Base-by-base conservation (phyloP, 53 echinoderm and acorn worm species). In the Henricia sp. region DNA sequence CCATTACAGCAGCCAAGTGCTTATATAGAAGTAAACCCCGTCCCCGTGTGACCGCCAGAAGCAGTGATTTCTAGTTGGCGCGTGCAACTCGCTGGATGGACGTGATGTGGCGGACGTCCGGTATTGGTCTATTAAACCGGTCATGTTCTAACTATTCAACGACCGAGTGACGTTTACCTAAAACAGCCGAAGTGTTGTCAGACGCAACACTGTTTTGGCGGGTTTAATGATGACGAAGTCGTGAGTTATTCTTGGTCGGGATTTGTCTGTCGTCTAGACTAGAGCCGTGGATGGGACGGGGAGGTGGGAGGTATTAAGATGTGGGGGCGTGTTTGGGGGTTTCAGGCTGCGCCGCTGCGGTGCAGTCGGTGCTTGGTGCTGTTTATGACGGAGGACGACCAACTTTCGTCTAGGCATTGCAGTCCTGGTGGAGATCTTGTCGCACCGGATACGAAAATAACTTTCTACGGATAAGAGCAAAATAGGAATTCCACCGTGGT, bases 31-130 rank as follows among this genome's bases (percentile, higher is more conserved):
- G 40, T 40, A 38, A 9, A 16, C 62, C 4, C 26, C 38, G 64
- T 64, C 80, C n/a, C n/a, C n/a, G n/a, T n/a, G n/a, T n/a, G n/a
- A 80, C 80, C 80, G 80, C 63, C 64, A 26, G 72, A 10, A 12
- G 56, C 3, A 39, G 38, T 39, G 58, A 28, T 16, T 25, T 16
- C 44, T 48, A 28, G 53, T 53, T 37, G 64, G 44, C 80, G 62
- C 80, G 62, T 73, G 73, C 73, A n/a, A 26, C n/a, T 24, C 52
- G 80, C 80, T 73, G 17, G 73, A 36, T 52, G 80, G 62, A 63
- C 77, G 44, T 42, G 33, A 52, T 73, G 28, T 77, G 60, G 50
- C 80, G 80, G 80, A 80, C 80, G 80, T 80, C 80, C 80, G 80
- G 71, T 46, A 63, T 80, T 77, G 77, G 77, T 60, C 77, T 32